Percentiles rank a stretch among this genome's conserved stretches.
phyloP scores from a whole-genome alignment of 2,888 invertebrate species.

The Timema podura region DNA sequence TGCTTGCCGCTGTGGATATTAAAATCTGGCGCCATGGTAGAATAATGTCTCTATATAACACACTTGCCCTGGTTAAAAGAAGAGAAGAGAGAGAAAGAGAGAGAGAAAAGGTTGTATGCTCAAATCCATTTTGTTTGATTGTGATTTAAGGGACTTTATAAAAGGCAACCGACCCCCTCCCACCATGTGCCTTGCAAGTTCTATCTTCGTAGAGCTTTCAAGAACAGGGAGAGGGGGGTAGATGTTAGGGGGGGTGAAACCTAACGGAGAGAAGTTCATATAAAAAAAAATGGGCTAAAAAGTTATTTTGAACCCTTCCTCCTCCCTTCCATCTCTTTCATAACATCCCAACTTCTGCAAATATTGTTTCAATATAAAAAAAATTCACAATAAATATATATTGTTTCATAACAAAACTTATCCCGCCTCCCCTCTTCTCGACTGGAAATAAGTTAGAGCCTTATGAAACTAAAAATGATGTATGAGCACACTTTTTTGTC shows the following conservation, averaged over 20 bases:
- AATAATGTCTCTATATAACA: conserved; percentile 6
- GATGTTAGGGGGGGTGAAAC: neutral
- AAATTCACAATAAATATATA: too few species aligned
- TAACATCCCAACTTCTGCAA: too few species aligned
- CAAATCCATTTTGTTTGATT: conserved; percentile 23
- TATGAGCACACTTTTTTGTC: too few species aligned
- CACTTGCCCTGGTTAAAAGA: too few species aligned
- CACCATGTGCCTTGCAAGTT: neutral
- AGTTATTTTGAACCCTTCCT: too few species aligned
- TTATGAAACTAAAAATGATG: too few species aligned
- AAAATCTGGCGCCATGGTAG: conserved; percentile 24
- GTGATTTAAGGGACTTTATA: conserved; percentile 24
- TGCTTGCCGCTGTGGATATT: conserved; percentile 23
- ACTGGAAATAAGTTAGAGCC: too few species aligned
- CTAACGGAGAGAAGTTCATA: neutral
- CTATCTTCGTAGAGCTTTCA: neutral
- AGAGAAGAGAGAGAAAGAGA: too few species aligned
- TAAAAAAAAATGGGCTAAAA: neutral
- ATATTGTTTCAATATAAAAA: too few species aligned
- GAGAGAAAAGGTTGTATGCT: neutral
- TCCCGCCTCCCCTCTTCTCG: too few species aligned
- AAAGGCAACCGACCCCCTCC: neutral
- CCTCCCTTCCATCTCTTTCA: too few species aligned
- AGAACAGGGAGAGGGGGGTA: conserved; percentile 2
- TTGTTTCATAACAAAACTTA: too few species aligned